Evolutionary conservation across 2,888 invertebrate genomes (phyloP), one percentile per base, ranked within the genome.

Genomic region (Cantharis lateralis): DNA sequence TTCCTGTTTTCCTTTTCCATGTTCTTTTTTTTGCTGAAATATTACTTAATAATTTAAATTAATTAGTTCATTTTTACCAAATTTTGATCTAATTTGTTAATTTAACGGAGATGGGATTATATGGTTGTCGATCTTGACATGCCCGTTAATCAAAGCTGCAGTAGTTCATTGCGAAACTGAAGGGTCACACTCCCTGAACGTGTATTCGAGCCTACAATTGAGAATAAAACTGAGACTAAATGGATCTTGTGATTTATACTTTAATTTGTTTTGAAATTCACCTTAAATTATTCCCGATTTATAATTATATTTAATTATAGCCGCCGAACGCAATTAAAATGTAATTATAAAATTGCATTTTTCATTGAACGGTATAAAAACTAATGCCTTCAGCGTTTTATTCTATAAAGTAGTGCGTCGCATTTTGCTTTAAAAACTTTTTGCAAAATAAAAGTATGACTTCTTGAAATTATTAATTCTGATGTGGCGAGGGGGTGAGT

Each of bases 221-320:
- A 66, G n/a, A 24, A 66, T 66, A 66, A 66, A 66, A 24, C 20
- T 24, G 16, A 66, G 24, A 66, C 18, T 66, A 20, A 66, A 66
- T 66, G 64, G 18, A 20, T 66, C 24, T 18, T 18, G 64, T 66
- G 64, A 66, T 66, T 66, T 66, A 66, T 20, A 66, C 24, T 66
- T 66, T 66, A 66, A 66, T 66, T 66, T 66, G 64, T 66, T 18
- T 66, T 18, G n/a, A 66, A 66, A 66, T 66, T 20, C 18, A 66
- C 64, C 13, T 66, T 66, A 20, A n/a, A 18, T 66, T 66, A 18
- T 66, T 66, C 15, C 63, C 63, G 20, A 20, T 18, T 66, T 66
- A 9, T 66, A 66, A 16, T 20, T 20, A 20, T 66, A 20, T 66
- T 20, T 48, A 48, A n/a, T 48, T 48, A 48, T 7, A n/a, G n/a